Percentiles rank a stretch among this genome's conserved stretches.
Evolutionary conservation across 2,888 invertebrate species (phyloP).

Genomic region (Zaprionus bogoriensis): DNA sequence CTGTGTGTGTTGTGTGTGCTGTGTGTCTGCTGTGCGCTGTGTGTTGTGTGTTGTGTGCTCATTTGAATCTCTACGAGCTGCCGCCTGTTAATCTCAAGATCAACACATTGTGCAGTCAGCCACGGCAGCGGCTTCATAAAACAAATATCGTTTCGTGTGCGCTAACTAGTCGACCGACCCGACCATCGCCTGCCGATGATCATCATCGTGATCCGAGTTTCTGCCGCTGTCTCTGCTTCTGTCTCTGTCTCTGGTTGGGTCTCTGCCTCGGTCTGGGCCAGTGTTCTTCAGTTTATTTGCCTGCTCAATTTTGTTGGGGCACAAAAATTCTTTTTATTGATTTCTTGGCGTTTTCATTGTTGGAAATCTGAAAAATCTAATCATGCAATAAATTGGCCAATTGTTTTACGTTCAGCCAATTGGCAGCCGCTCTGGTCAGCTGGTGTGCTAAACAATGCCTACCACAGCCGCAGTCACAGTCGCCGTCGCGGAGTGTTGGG

Average conservation of each 20-base stretch:
- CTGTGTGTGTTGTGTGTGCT: background rate
- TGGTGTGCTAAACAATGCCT: slow-evolving; percentile 39
- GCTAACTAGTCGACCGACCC: slow-evolving; percentile 63
- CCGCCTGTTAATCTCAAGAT: slow-evolving; percentile 76
- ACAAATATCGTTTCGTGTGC: slow-evolving; percentile 69
- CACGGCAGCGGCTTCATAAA: slow-evolving; percentile 73
- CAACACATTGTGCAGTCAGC: slow-evolving; percentile 73
- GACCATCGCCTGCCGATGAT: slow-evolving; percentile 16
- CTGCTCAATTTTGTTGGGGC: slow-evolving; percentile 56
- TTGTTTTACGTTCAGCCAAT: slow-evolving; percentile 58
- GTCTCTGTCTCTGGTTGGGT: no score
- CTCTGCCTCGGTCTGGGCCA: background rate
- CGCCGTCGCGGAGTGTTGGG: background rate
- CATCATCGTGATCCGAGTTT: slow-evolving; percentile 13
- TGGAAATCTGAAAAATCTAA: slow-evolving; percentile 60
- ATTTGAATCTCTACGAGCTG: slow-evolving; percentile 74
- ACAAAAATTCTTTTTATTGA: slow-evolving; percentile 65
- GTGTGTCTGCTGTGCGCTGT: slow-evolving; percentile 5
- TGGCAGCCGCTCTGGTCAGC: slow-evolving; percentile 32
- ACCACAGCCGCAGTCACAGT: background rate
- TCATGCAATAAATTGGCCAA: slow-evolving; percentile 79
- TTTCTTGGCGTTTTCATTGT: slow-evolving; percentile 38
- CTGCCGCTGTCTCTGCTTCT: background rate
- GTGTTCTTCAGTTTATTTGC: slow-evolving; percentile 48
- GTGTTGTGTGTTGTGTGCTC: slow-evolving; percentile 57